A percentile compares a stretch with the other conserved stretches of the same genome.
Conservation (phyloP, 1,140 invertebrate genomes). For the Apis cerana region DNA sequence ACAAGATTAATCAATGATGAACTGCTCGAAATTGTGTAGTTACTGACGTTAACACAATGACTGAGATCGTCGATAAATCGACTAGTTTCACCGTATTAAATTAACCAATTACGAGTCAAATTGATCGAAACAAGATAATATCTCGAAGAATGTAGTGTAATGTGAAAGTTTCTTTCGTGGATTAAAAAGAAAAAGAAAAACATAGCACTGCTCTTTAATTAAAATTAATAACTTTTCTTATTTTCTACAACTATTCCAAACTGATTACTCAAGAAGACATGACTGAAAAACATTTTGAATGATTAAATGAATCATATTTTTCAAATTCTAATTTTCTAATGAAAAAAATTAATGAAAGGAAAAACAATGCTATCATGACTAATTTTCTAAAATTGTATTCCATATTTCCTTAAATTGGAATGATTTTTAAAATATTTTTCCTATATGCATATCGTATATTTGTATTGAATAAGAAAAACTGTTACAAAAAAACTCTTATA, state of each 20-base stretch:
- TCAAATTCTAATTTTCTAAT: neutral
- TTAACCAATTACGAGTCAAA: conserved; percentile 74
- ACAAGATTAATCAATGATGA: conserved; percentile 7
- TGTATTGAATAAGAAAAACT: too few species aligned
- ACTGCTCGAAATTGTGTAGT: neutral
- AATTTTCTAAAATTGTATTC: neutral
- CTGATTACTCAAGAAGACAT: too few species aligned
- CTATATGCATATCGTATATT: too few species aligned
- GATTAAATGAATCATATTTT: too few species aligned
- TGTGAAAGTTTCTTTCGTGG: conserved; percentile 67
- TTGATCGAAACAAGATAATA: conserved; percentile 75
- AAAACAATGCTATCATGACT: too few species aligned
- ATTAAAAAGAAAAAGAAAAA: conserved; percentile 19
- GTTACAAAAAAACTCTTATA: too few species aligned
- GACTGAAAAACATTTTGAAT: too few species aligned
- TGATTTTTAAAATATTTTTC: too few species aligned
- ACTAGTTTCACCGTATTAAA: conserved; percentile 76
- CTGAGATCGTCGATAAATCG: conserved; percentile 37
- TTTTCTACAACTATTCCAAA: too few species aligned
- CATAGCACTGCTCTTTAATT: neutral
- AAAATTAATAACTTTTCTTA: too few species aligned
- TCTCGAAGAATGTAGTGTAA: conserved; percentile 71
- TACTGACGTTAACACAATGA: conserved; percentile 19
- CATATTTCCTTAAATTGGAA: neutral
- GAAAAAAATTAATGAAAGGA: neutral